phyloP scores from a whole-genome alignment of 2,113 vertebrate species.

The Ranitomeya imitator region DNA sequence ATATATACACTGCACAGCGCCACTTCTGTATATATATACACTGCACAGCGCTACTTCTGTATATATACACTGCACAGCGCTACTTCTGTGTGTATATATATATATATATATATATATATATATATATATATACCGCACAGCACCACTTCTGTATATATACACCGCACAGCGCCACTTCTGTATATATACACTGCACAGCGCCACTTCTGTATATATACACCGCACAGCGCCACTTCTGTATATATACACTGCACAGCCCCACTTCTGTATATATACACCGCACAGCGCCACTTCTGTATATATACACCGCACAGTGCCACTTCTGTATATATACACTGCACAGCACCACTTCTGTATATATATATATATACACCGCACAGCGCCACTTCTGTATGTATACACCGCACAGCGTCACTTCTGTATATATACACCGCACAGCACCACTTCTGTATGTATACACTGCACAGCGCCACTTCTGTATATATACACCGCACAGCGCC shows the following conservation, averaged over 20 bases:
- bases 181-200: constrained; percentile 1
- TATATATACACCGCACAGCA: not conserved
- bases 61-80: not conserved
- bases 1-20: not conserved
- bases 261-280: not conserved
- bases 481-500: not conserved
- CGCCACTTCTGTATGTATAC: no score
- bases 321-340: not conserved
- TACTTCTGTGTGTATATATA: no score
- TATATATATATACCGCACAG: not conserved
- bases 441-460: not conserved
- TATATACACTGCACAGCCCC: not conserved
- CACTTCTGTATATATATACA: no score
- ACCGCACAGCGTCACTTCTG: not conserved
- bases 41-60: not conserved
- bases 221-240: not conserved
- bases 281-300: not conserved
- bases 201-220: not conserved
- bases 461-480: not conserved
- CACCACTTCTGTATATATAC: no score
- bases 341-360: not conserved
- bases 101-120: no score
- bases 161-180: not conserved
- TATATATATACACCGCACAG: not conserved
- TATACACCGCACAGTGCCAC: not conserved